Base-by-base conservation (phyloP, 1,140 invertebrate genomes). In the Scaptomyza pallida region DNA sequence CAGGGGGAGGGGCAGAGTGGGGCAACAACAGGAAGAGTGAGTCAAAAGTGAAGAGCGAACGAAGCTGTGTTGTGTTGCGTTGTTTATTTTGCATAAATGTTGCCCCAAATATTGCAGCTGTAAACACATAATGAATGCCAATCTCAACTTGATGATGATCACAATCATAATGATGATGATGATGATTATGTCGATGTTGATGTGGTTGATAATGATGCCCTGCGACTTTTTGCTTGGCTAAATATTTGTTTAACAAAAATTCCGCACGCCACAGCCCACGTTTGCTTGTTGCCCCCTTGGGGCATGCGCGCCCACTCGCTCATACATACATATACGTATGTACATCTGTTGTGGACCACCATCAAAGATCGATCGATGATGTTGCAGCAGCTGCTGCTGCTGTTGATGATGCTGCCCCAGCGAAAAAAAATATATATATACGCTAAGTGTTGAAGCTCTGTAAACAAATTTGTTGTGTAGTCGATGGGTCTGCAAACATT, bases 41-140 rank as follows among this genome's bases (percentile, higher is more conserved):
- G n/a, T 17, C 35, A 13, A 16, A 17, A 5, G 26, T 5, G 19
- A 48, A 3, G 21, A 26, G 23, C 26, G 35, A 43, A 10, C 13
- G 13, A 0, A 4, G 13, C 9, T 30, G 54, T 41, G 35, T 2
- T 21, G 47, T 62, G 50, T 16, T 26, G 54, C 19, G 54, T 68
- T 86, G 82, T 88, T 88, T 88, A 82, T 88, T 88, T 88, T 88
- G 82, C 82, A 88, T 88, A 88, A 88, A 88, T 88, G 82, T 88
- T 88, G 82, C 82, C 82, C 82, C 82, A 88, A 88, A 88, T 88
- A 88, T 88, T 80, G 82, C 82, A 88, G 82, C 82, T 88, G 82
- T 88, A 88, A 88, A 88, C 82, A 88, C 78, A 88, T 75, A 81
- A 72, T 77, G 81, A 77, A 65, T 60, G 63, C 76, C 68, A 44